Percentiles rank a stretch among this genome's conserved stretches.
phyloP scores from a whole-genome alignment of 2,113 vertebrate genomes.

The Myocastor coypus region DNA sequence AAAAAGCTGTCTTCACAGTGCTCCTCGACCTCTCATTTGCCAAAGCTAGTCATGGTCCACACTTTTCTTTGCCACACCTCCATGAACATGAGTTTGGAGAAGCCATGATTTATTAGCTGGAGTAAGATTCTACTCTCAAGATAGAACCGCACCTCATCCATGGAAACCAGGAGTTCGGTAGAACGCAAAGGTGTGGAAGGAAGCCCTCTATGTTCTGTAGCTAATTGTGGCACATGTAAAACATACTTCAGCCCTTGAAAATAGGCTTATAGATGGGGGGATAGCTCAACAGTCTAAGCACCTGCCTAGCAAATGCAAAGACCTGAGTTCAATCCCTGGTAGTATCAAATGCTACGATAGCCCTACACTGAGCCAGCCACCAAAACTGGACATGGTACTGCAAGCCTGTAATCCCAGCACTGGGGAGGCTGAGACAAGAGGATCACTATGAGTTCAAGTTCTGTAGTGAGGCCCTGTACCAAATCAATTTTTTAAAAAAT shows the following conservation, averaged over 20 bases:
- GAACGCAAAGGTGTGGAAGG: neutral
- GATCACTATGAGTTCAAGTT: too few relatives aligned
- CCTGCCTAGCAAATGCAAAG: too few relatives aligned
- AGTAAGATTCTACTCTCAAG: neutral
- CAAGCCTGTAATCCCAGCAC: too few relatives aligned
- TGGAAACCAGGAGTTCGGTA: neutral
- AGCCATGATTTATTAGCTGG: neutral
- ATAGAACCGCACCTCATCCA: neutral
- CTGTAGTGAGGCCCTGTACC: too few relatives aligned
- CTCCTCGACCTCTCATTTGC: neutral
- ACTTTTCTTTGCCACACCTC: neutral
- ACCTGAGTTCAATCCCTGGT: too few relatives aligned
- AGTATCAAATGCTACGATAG: too few relatives aligned
- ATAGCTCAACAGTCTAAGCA: too few relatives aligned
- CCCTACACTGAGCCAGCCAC: too few relatives aligned
- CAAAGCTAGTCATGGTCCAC: neutral
- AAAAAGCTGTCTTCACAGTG: neutral
- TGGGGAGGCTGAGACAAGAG: too few relatives aligned
- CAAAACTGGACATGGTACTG: too few relatives aligned
- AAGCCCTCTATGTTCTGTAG: neutral
- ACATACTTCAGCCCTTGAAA: neutral
- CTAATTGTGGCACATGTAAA: neutral
- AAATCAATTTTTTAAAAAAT: too few relatives aligned
- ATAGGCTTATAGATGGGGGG: neutral
- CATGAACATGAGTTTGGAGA: neutral